phyloP scores from a whole-genome alignment of 2,888 invertebrate genomes.

The Minunthozetes semirufus region DNA sequence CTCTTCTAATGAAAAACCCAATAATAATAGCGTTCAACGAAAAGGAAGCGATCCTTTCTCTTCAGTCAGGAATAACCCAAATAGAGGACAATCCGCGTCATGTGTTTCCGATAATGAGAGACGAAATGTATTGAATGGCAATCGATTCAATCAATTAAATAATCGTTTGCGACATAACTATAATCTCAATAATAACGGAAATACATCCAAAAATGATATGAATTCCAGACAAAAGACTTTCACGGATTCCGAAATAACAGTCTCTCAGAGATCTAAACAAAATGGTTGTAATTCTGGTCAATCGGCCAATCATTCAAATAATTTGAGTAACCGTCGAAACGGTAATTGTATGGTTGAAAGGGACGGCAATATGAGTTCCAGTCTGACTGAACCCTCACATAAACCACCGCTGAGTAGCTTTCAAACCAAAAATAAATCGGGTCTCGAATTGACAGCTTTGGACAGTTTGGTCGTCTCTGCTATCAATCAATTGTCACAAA shows the following conservation, averaged over 20 bases:
- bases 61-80: background rate
- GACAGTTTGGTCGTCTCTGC: constrained; percentile 54
- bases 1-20: background rate
- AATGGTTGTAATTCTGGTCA: too few relatives aligned
- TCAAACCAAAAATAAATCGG: background rate
- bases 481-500: constrained; percentile 53
- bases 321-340: too few relatives aligned
- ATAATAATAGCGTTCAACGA: background rate
- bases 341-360: too few relatives aligned
- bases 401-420: background rate
- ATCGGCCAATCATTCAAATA: too few relatives aligned
- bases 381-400: too few relatives aligned
- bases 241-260: too few relatives aligned
- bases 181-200: background rate
- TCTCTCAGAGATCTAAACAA: too few relatives aligned
- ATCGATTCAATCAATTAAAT: background rate
- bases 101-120: constrained; percentile 19
- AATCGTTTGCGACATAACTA: background rate
- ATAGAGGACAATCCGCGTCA: background rate
- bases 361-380: too few relatives aligned
- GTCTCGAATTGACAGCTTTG: constrained; percentile 40
- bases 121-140: too few relatives aligned
- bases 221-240: too few relatives aligned
- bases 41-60: background rate
- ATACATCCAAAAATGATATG: too few relatives aligned